phyloP scores from a whole-genome alignment of 2,113 vertebrate genomes.

The Ceyx melanurus region DNA sequence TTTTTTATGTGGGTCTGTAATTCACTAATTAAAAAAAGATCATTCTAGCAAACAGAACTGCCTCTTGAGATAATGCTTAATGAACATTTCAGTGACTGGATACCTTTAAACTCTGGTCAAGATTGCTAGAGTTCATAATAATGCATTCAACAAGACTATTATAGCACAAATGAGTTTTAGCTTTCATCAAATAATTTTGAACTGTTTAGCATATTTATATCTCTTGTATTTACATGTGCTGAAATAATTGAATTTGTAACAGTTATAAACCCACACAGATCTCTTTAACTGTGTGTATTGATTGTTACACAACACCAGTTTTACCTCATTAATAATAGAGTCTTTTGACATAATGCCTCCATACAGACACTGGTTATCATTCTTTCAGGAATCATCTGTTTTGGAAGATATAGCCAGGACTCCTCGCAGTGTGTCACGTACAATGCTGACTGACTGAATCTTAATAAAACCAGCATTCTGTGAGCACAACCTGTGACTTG shows the following conservation, averaged over 20 bases:
- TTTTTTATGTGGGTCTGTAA: conserved; percentile 42
- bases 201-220: conserved; percentile 54
- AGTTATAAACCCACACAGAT: neutral
- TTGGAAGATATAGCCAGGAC: neutral
- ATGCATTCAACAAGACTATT: conserved; percentile 40
- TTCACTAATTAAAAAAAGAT: conserved; percentile 52
- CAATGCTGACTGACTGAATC: conserved; percentile 7
- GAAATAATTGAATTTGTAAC: conserved; percentile 70
- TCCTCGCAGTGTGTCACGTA: conserved; percentile 11
- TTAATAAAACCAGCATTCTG: conserved; percentile 42
- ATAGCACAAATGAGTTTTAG: conserved; percentile 34
- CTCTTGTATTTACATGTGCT: conserved; percentile 62
- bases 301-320: conserved; percentile 32
- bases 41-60: conserved; percentile 57
- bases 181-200: conserved; percentile 37
- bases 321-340: conserved; percentile 69
- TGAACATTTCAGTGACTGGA: conserved; percentile 59
- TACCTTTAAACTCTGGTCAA: conserved; percentile 54
- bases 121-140: conserved; percentile 40
- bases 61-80: conserved; percentile 66
- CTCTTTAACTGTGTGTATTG: conserved; percentile 33
- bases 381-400: conserved; percentile 25
- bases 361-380: conserved; percentile 1
- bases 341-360: conserved; percentile 19
- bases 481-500: neutral